Evolutionary conservation across 1,140 invertebrate species (phyloP), one percentile per base, ranked within the genome.

Genomic region (Melitaea cinxia): DNA sequence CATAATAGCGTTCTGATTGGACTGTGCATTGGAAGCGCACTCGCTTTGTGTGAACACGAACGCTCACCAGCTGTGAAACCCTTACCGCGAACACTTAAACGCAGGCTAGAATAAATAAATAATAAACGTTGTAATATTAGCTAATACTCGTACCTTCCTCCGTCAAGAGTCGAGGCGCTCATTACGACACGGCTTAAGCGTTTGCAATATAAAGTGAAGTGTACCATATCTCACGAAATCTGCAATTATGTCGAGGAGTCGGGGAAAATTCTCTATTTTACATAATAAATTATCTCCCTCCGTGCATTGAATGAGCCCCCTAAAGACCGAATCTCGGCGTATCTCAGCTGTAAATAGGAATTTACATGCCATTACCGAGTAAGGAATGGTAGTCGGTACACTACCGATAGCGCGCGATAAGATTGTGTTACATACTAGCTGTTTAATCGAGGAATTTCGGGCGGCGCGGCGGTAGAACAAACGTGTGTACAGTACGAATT

Each of bases 191-290:
- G 15, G 6, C 15, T 45, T 45, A 21, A 45, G 4, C 39, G 39
- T 45, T 45, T 45, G 39, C 15, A 45, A 45, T 45, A 45, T 45
- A 45, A 45, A 45, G 17, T 19, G 15, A 21, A 45, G 15, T 62
- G 68, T 50, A 17, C 63, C 65, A 80, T 79, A 78, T 62, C 53
- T 67, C 50, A 26, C 58, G 21, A 60, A 42, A 67, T 61, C 60
- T 67, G 49, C 55, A 37, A 56, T 56, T 39, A 56, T 24, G 17
- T 39, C 39, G 53, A 56, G 37, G 53, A 42, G n/a, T 37, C 53
- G 33, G n/a, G 12, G 53, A 56, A 56, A 45, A 45, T 45, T 45
- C 39, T 56, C 53, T 24, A 56, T 39, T 56, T 39, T 33, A 14
- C 53, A 56, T 56, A 56, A 39, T 59, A 59, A 59, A 59, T 59